phyloP scores from a whole-genome alignment of 1,140 invertebrate genomes.

The Ruditapes philippinarum region DNA sequence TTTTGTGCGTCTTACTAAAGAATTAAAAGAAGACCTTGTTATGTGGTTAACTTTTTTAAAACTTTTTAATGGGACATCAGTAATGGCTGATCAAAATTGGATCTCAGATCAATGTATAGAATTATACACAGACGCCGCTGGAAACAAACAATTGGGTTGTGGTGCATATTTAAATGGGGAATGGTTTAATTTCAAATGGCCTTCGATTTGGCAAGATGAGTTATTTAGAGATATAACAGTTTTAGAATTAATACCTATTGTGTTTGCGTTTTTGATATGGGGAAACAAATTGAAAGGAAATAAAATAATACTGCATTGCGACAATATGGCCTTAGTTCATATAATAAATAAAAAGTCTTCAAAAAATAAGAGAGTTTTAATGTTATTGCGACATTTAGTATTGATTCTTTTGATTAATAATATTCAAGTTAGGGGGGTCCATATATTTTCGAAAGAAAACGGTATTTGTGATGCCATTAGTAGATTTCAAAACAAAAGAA shows the following conservation, averaged over 20 bases:
- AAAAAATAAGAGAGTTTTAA: slow-evolving; percentile 26
- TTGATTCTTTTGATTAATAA: neutral
- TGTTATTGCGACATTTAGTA: neutral
- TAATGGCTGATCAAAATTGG: slow-evolving; percentile 36
- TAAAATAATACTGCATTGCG: neutral
- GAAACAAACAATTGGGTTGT: neutral
- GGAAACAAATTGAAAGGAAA: neutral
- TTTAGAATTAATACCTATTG: slow-evolving; percentile 57
- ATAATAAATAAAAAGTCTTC: slow-evolving; percentile 8
- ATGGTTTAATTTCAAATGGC: slow-evolving; percentile 30
- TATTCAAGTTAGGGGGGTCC: slow-evolving; percentile 42
- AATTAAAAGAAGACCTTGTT: slow-evolving; percentile 18
- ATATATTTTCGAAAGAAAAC: slow-evolving; percentile 38
- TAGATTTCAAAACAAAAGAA: neutral
- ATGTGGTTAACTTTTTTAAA: slow-evolving; percentile 50
- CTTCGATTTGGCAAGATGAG: neutral
- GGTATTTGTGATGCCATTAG: slow-evolving; percentile 38
- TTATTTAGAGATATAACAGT: slow-evolving; percentile 56
- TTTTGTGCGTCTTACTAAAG: slow-evolving; percentile 32
- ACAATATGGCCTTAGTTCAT: slow-evolving; percentile 14
- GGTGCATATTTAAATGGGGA: slow-evolving; percentile 30
- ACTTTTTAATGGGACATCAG: slow-evolving; percentile 34
- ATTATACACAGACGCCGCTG: slow-evolving; percentile 45
- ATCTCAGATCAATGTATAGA: neutral
- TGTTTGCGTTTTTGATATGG: neutral